These are phyloP conservation scores for Minunthozetes semirufus DNA, from an alignment of 2,888 invertebrate genomes.

Conservation along the genomic window DNA sequence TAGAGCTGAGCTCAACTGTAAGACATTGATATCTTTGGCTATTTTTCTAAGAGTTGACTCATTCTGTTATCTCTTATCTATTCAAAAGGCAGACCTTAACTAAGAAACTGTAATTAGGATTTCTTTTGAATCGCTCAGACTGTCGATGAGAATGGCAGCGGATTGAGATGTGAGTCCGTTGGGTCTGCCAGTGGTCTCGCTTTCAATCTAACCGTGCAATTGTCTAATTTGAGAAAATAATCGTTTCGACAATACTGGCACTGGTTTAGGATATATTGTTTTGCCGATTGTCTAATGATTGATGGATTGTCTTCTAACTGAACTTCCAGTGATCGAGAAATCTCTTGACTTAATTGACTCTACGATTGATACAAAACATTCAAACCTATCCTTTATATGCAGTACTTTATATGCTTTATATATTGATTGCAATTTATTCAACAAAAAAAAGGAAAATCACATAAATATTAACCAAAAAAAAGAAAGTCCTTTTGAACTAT, in stretches of 20 bases:
- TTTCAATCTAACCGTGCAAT: not conserved
- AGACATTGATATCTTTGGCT: not conserved
- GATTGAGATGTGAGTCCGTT: not conserved
- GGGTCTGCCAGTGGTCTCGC: not conserved
- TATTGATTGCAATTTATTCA: no score
- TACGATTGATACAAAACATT: not conserved
- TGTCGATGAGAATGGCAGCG: not conserved
- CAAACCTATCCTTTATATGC: not conserved
- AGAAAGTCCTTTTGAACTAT: no score
- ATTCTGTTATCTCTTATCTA: not conserved
- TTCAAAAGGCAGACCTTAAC: constrained; percentile 2
- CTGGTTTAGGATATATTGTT: not conserved
- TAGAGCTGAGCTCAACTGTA: not conserved
- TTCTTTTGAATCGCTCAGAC: not conserved
- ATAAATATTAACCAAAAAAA: no score
- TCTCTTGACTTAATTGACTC: not conserved
- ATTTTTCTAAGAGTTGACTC: not conserved
- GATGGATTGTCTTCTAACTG: not conserved
- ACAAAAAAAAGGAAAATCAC: no score
- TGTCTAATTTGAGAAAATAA: not conserved
- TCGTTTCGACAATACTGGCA: not conserved
- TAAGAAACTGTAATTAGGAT: not conserved
- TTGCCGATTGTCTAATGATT: not conserved
- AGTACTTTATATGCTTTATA: no score
- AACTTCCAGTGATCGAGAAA: not conserved